A percentile compares a stretch with the other conserved stretches of the same genome.
phyloP scores from a whole-genome alignment of 2,888 invertebrate species.

The Chymomyza fuscimana region DNA sequence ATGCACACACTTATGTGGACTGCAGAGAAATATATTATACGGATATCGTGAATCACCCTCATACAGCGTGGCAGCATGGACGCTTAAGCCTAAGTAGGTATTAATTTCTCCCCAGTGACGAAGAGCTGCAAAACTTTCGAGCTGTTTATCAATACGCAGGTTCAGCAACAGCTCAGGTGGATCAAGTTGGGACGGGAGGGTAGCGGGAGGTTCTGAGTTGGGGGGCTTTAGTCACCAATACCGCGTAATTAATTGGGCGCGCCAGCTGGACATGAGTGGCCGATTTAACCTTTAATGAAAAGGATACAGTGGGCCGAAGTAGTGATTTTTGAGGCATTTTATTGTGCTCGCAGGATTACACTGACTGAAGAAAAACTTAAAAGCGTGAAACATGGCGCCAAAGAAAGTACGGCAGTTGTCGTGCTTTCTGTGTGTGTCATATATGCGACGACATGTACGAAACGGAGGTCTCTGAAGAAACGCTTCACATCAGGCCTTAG shows the following conservation, averaged over 20 bases:
- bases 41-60: slow-evolving; percentile 60
- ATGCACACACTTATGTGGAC: not conserved
- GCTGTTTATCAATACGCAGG: slow-evolving; percentile 44
- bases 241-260: slow-evolving; percentile 77
- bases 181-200: not conserved
- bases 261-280: slow-evolving; percentile 68
- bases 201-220: not conserved
- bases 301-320: slow-evolving; percentile 42
- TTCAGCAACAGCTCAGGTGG: not conserved
- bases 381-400: too few species aligned
- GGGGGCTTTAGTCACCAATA: slow-evolving; percentile 67
- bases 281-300: not conserved
- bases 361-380: too few species aligned
- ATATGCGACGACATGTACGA: too few species aligned
- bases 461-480: too few species aligned
- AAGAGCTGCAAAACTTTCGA: slow-evolving; percentile 52
- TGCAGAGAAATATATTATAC: slow-evolving; percentile 10
- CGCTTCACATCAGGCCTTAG: too few species aligned
- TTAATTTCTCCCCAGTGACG: slow-evolving; percentile 73
- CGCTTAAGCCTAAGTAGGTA: slow-evolving; percentile 73
- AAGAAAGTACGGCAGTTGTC: too few species aligned
- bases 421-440: too few species aligned
- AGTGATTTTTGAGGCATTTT: not conserved
- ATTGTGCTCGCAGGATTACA: not conserved
- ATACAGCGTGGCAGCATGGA: slow-evolving; percentile 15